Conservation (phyloP, 2,797 vertebrate genomes). For the Myotis pilosus region DNA sequence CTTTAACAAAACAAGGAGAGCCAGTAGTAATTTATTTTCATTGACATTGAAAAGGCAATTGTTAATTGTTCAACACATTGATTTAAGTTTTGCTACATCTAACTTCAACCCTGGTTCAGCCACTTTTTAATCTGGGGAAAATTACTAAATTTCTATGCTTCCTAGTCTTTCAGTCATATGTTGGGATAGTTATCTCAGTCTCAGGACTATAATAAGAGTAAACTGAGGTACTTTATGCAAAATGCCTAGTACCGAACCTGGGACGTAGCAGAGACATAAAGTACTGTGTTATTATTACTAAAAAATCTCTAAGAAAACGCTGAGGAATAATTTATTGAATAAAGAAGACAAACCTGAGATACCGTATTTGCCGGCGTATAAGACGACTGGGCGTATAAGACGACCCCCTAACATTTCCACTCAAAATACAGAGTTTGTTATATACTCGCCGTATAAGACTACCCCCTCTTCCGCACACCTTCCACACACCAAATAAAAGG, state of each 20-base stretch:
- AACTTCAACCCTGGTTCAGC: background rate
- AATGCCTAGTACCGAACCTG: background rate
- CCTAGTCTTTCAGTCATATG: background rate
- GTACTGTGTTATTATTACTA: background rate
- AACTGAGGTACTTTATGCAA: background rate
- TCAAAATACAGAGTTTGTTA: too few species aligned
- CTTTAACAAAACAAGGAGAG: background rate
- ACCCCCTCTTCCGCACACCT: too few species aligned
- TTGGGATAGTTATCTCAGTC: background rate
- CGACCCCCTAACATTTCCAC: too few species aligned
- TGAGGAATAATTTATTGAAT: background rate
- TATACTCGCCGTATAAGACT: too few species aligned
- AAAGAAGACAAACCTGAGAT: background rate
- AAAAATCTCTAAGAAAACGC: background rate
- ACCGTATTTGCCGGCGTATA: too few species aligned
- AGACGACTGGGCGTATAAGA: too few species aligned
- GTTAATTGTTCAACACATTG: background rate
- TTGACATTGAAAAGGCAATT: background rate
- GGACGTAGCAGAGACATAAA: background rate
- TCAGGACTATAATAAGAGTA: background rate
- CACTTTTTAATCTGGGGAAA: background rate
- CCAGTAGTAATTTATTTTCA: background rate
- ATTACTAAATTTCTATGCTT: background rate
- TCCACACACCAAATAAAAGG: too few species aligned
- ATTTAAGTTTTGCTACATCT: background rate